Base-by-base conservation (phyloP, 2,888 invertebrate genomes). In the Acrobasis consociella region DNA sequence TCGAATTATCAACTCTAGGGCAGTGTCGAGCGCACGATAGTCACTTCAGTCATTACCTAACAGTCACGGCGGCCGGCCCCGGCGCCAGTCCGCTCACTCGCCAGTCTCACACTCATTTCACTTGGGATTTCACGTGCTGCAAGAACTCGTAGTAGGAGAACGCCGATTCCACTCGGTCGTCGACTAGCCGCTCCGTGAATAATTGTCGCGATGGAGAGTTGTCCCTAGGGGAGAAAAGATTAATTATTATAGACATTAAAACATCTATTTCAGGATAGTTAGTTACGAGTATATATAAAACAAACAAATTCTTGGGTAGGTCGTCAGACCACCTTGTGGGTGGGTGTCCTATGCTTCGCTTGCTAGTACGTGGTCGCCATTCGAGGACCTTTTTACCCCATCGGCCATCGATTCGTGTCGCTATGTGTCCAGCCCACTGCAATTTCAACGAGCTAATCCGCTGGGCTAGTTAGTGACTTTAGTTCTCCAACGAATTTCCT, bases 131-230 rank as follows among this genome's bases (percentile, higher is more conserved):
- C 76, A 98, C 93, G 93, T 99, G 98, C 90, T 99, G 99, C 86
- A 99, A 94, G 93, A 99, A 99, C 94, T 99, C 99, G 89, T 98
- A 97, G 93, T 99, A 99, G 72, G 98, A 98, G 91, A 98, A 95
- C 62, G 97, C 96, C 64, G 97, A 96, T 85, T 99, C 99, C 68
- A 97, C 95, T 78, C 99, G 94, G 90, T 99, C 99, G 87, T 99
- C 99, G 58, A 99, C 94, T 77, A 99, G 94, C 75, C 96, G 95
- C 80, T 98, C 97, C 67, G 97, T 95, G 91, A 99, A 98, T 72
- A 95, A 85, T 63, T 94, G 94, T 70, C 97, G 94, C 64, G 95
- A 94, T 63, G 96, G 96, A 73, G 98, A 97, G 89, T 98, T 98
- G 84, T 99, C 99, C 87, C 99, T 98, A 31, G 94, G 38, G 92